Percentiles rank a stretch among this genome's conserved stretches.
These are phyloP conservation scores for Spodoptera exigua DNA, from an alignment of 2,888 invertebrate genomes.

Conservation along the genomic window DNA sequence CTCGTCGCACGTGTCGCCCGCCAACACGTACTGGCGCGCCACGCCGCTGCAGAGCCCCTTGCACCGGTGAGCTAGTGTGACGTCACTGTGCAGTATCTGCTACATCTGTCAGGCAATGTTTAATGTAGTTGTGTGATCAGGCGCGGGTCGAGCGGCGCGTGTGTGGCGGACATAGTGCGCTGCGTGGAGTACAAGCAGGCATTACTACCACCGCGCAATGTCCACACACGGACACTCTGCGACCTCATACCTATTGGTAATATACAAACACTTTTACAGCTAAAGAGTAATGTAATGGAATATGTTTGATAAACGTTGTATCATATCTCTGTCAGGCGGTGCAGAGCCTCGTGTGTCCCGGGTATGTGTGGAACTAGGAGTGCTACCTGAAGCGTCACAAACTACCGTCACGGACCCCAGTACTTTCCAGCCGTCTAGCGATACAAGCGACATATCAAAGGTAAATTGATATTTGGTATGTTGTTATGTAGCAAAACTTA, in stretches of 20 bases:
- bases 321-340: constrained; percentile 1
- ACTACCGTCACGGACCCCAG: constrained; percentile 60
- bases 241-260: constrained; percentile 78
- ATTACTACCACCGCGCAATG: constrained; percentile 68
- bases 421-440: constrained; percentile 66
- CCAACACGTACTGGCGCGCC: constrained; percentile 81
- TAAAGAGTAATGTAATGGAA: too few species aligned
- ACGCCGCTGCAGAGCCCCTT: constrained; percentile 75
- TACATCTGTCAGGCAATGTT: not conserved
- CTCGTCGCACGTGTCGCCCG: constrained; percentile 78
- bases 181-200: constrained; percentile 83
- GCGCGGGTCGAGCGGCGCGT: constrained; percentile 30
- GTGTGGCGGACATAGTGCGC: constrained; percentile 79
- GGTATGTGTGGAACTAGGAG: constrained; percentile 89
- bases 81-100: not conserved
- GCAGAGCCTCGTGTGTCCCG: constrained; percentile 78
- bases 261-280: too few species aligned
- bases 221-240: constrained; percentile 75
- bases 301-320: too few species aligned
- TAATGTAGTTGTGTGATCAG: constrained; percentile 12
- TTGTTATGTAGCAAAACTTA: too few species aligned
- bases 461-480: constrained; percentile 16
- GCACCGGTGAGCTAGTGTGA: constrained; percentile 69
- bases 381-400: constrained; percentile 56
- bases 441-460: constrained; percentile 74